phyloP scores from a whole-genome alignment of 2,888 invertebrate species.

The Trilocha varians region DNA sequence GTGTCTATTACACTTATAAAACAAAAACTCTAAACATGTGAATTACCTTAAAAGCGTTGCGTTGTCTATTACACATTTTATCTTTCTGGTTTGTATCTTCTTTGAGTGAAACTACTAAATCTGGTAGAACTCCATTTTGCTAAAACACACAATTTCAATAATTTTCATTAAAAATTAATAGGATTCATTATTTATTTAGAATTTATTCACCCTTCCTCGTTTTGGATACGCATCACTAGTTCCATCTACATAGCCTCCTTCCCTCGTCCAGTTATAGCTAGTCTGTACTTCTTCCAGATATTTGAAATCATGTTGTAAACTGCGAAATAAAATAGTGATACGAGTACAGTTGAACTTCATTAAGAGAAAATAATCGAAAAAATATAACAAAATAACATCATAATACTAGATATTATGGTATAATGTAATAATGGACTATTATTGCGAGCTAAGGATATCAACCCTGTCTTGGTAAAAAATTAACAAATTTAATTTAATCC shows the following conservation, averaged over 20 bases:
- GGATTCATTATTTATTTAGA: background rate
- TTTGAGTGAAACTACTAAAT: constrained; percentile 20
- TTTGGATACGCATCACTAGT: constrained; percentile 20
- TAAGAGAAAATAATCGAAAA: background rate
- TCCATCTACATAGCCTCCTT: constrained; percentile 19
- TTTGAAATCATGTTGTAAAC: constrained; percentile 22
- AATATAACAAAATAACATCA: too few species aligned
- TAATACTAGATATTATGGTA: too few species aligned
- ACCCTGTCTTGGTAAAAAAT: too few species aligned
- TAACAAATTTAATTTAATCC: constrained; percentile 10
- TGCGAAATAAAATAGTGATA: too few species aligned
- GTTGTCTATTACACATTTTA: constrained; percentile 18
- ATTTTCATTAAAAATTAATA: background rate
- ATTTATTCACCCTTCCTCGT: constrained; percentile 22
- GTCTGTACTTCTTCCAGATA: constrained; percentile 15
- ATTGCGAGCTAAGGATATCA: too few species aligned
- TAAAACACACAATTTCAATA: constrained; percentile 5
- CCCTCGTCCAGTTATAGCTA: constrained; percentile 21
- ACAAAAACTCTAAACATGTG: too few species aligned
- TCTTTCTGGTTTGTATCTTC: constrained; percentile 15
- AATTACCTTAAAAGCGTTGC: constrained; percentile 31
- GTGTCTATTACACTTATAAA: too few species aligned
- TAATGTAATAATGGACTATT: too few species aligned
- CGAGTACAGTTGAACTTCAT: too few species aligned
- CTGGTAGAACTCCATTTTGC: constrained; percentile 23